A percentile compares a stretch with the other conserved stretches of the same genome.
phyloP scores from a whole-genome alignment of 2,113 vertebrate species.

The Passer domesticus region DNA sequence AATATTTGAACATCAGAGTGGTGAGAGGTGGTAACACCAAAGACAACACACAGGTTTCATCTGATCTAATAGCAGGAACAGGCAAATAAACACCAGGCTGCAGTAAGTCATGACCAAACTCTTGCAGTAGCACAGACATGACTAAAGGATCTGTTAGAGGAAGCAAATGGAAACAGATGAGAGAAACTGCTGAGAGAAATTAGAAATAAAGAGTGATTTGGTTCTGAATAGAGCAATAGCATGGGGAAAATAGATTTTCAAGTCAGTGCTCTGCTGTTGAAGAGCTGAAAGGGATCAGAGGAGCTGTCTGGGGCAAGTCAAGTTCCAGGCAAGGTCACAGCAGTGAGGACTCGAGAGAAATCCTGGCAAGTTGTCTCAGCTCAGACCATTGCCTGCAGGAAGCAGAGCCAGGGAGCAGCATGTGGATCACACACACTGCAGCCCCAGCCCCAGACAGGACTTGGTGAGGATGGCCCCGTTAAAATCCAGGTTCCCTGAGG shows the following conservation, averaged over 20 bases:
- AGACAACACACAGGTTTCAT: neutral
- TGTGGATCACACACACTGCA: fast-evolving
- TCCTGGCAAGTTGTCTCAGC: neutral
- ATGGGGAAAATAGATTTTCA: neutral
- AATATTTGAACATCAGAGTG: neutral
- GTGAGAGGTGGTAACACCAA: neutral
- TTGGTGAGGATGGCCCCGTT: neutral
- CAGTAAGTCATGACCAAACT: neutral
- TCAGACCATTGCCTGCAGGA: neutral
- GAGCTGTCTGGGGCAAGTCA: neutral
- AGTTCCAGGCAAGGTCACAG: neutral
- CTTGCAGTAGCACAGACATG: neutral
- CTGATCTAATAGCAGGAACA: neutral
- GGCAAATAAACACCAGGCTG: neutral
- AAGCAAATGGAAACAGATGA: neutral
- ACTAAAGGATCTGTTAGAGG: neutral
- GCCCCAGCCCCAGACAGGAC: neutral
- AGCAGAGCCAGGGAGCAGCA: neutral
- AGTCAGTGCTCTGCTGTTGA: neutral
- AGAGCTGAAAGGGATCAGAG: neutral
- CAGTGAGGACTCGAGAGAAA: neutral
- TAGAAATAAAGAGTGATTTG: neutral
- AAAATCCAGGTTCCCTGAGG: neutral
- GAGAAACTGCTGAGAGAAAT: neutral
- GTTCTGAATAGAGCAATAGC: neutral